A percentile compares a stretch with the other conserved stretches of the same genome.
Evolutionary conservation across 2,888 invertebrate genomes (phyloP).

Genomic region (Crepidodera aurea): DNA sequence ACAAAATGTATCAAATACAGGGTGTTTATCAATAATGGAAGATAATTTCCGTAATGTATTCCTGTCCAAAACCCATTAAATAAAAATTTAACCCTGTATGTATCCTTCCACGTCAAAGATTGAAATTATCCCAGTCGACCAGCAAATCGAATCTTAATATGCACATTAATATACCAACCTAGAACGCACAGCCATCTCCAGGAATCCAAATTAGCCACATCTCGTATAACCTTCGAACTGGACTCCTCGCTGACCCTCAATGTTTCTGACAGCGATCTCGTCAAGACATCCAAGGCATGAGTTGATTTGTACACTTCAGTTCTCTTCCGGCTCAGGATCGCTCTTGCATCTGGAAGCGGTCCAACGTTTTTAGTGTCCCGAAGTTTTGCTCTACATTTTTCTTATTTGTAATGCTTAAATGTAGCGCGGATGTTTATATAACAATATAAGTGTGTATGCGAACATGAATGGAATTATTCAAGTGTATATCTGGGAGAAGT

Average conservation of each 20-base stretch:
- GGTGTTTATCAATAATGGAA: no score
- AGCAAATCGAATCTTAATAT: no score
- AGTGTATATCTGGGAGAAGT: background rate
- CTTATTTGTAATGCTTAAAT: background rate
- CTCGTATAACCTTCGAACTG: slow-evolving; percentile 61
- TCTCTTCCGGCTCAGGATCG: slow-evolving; percentile 66
- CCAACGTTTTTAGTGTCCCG: slow-evolving; percentile 24
- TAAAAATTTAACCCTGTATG: no score
- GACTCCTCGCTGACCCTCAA: slow-evolving; percentile 45
- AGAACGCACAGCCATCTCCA: slow-evolving; percentile 72
- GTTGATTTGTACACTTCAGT: slow-evolving; percentile 68
- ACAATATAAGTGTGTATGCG: background rate
- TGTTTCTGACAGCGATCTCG: slow-evolving; percentile 60
- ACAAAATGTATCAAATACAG: no score
- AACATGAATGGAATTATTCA: slow-evolving; percentile 10
- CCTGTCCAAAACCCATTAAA: no score
- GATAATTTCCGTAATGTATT: no score
- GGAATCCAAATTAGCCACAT: slow-evolving; percentile 67
- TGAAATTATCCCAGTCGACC: no score
- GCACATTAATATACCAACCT: slow-evolving; percentile 64
- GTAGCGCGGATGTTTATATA: slow-evolving; percentile 10
- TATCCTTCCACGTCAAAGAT: no score
- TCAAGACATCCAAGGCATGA: slow-evolving; percentile 67
- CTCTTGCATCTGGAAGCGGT: slow-evolving; percentile 65
- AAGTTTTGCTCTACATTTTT: background rate